A percentile compares a stretch with the other conserved stretches of the same genome.
These are phyloP conservation scores for Aleadryas rufinucha DNA, from an alignment of 2,113 vertebrate genomes.

Conservation along the genomic window DNA sequence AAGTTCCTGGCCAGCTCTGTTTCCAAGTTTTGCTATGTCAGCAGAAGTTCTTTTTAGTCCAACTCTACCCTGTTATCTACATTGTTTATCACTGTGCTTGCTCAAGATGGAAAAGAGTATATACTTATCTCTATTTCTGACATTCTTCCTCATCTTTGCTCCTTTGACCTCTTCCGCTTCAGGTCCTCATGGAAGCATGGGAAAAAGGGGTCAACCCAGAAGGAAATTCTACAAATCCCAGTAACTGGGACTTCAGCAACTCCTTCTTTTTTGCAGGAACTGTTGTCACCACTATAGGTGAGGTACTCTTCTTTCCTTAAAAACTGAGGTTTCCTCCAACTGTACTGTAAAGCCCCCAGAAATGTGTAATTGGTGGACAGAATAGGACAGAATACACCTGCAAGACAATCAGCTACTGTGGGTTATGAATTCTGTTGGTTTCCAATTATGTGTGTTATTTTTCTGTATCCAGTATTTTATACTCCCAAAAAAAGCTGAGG, in stretches of 20 bases:
- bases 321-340: not conserved
- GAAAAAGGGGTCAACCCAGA: constrained; percentile 90
- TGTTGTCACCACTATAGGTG: constrained; percentile 91
- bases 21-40: not conserved
- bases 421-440: not conserved
- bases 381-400: not conserved
- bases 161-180: not conserved
- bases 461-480: not conserved
- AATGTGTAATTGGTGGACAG: not conserved
- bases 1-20: not conserved
- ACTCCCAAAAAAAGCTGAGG: not conserved
- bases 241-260: constrained; percentile 95
- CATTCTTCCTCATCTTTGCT: not conserved
- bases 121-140: not conserved
- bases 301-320: constrained; percentile 9
- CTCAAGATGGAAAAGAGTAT: not conserved
- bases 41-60: not conserved
- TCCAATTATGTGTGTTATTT: not conserved
- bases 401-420: not conserved
- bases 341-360: not conserved
- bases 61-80: not conserved
- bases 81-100: not conserved
- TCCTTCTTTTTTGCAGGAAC: constrained; percentile 93
- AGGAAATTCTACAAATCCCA: constrained; percentile 88
- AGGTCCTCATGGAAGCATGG: constrained; percentile 91